phyloP scores from a whole-genome alignment of 2,888 invertebrate species.

The Dione vanillae region DNA sequence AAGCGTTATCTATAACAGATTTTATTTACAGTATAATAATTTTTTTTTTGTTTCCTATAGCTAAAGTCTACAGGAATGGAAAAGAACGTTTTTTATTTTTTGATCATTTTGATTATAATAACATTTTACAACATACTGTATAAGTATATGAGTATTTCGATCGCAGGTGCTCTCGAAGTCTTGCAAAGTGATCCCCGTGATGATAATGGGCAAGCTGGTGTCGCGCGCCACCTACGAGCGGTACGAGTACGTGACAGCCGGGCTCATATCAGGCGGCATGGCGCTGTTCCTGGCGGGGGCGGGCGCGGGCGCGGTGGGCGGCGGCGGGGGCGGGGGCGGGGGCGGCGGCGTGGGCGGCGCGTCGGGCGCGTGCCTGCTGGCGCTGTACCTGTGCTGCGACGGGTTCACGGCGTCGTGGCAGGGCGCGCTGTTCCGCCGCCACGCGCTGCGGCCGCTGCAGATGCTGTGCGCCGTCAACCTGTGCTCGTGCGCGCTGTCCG shows the following conservation, averaged over 20 bases:
- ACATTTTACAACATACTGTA: background rate
- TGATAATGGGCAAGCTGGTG: conserved; percentile 98
- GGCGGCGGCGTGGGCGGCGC: conserved; percentile 89
- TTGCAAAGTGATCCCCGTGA: conserved; percentile 98
- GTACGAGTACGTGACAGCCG: conserved; percentile 96
- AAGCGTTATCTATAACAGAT: too few species aligned
- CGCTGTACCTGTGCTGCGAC: conserved; percentile 96
- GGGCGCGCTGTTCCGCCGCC: conserved; percentile 92
- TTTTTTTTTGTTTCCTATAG: too few species aligned
- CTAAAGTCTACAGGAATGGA: too few species aligned
- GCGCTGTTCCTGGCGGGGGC: conserved; percentile 94
- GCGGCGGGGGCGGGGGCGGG: conserved; percentile 93
- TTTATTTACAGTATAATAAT: too few species aligned
- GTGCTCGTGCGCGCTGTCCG: conserved; percentile 95
- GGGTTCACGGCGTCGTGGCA: conserved; percentile 99
- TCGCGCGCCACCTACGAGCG: conserved; percentile 93
- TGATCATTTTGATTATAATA: too few species aligned
- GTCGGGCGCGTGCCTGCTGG: conserved; percentile 93
- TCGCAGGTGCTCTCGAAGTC: conserved; percentile 94
- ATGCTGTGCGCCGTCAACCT: conserved; percentile 93
- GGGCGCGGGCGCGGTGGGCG: conserved; percentile 88
- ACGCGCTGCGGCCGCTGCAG: conserved; percentile 74
- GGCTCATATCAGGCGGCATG: conserved; percentile 96
- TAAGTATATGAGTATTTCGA: background rate
- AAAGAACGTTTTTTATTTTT: too few species aligned